Evolutionary conservation across 2,113 vertebrate genomes (phyloP), one percentile per base, ranked within the genome.

Genomic region (Actinemys pallida): DNA sequence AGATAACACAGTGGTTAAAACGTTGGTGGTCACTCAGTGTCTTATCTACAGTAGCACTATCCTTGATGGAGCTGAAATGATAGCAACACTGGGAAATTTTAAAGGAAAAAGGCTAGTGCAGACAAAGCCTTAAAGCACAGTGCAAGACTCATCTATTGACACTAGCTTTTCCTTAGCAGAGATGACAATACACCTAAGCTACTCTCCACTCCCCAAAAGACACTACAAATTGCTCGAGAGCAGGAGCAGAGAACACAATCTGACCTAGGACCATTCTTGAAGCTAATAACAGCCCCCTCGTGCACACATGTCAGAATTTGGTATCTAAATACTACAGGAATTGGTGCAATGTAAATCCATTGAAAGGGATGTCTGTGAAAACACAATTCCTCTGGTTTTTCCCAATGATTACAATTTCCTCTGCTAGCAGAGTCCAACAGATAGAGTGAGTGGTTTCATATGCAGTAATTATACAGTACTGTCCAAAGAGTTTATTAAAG

Each of bases 381-480:
- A 8, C 87, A 81, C 78, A 0, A 0, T 0, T 91, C 59, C 42
- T 88, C 79, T 81, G 62, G 4, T 11, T 53, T 85, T 59, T 85
- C 65, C 92, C 35, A 35, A 0, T 13, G 20, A 6, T 62, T 16
- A 13, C n/a, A 83, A 72, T 78, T 90, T 84, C 25, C 69, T 49
- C 83, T 75, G 31, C 0, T 1, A 12, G 17, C 39, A 25, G 3
- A 29, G 75, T 45, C 29, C 56, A 85, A 87, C 79, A 62, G 53
- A 65, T 49, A 1, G 0, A 1, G 4, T 75, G 49, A 78, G 1
- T 2, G 2, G 49, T 69, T 9, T 24, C 31, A 35, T 0, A 0
- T n/a, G 45, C 27, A 20, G 17, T 83, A 2, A 4, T 59, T 50
- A 52, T 17, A 17, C 57, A 85, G 83, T 75, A 81, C 20, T 62